Conservation (phyloP, 2,113 vertebrate genomes). For the Oreotrochilus melanogaster region DNA sequence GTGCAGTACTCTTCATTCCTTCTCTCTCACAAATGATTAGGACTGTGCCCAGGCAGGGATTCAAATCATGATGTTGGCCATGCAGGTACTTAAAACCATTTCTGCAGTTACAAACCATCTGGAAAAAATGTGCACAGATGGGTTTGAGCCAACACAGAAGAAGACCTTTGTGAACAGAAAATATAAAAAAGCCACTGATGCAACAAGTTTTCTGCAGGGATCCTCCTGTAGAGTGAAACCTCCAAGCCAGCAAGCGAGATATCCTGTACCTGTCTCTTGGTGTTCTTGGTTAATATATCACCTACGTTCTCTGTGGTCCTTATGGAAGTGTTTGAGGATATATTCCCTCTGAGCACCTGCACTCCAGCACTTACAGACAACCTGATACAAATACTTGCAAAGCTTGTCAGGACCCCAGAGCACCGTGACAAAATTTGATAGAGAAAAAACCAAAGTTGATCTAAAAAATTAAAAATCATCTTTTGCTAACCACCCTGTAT, state of each 20-base stretch:
- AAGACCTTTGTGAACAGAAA: background rate
- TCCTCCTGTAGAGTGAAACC: background rate
- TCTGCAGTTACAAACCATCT: background rate
- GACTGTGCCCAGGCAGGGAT: background rate
- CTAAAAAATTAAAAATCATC: background rate
- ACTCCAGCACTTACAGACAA: background rate
- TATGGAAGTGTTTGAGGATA: background rate
- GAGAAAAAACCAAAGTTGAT: background rate
- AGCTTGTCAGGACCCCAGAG: background rate
- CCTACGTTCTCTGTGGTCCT: background rate
- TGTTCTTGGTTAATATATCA: background rate
- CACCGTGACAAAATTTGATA: background rate
- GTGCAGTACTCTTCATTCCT: background rate
- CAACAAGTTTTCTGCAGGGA: background rate
- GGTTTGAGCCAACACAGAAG: no score
- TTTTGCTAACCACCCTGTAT: no score
- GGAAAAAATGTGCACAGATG: background rate
- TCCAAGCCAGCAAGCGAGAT: rapidly evolving
- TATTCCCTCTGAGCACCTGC: background rate
- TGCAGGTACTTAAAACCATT: background rate
- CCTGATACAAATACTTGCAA: background rate
- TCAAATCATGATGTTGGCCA: background rate
- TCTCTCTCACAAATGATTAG: background rate
- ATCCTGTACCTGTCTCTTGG: background rate
- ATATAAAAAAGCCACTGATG: background rate